Evolutionary conservation across 2,113 vertebrate species (phyloP).

Genomic region (Caracal caracal): DNA sequence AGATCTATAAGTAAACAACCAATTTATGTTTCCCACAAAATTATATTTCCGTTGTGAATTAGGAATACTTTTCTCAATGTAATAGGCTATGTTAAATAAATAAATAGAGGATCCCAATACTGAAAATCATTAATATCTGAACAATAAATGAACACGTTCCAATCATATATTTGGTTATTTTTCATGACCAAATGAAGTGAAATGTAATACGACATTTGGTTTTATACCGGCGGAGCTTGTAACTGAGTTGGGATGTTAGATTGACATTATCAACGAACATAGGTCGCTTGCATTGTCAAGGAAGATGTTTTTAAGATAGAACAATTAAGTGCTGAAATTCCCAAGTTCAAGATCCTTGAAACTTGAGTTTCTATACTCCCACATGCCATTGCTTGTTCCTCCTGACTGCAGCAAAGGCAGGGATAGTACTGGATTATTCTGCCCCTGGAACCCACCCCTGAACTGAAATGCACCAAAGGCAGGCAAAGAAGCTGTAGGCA

Average conservation of each 20-base stretch:
- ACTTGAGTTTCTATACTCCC: neutral
- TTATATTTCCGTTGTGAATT: slow-evolving; percentile 51
- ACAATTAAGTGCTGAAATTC: slow-evolving; percentile 35
- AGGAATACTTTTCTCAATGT: neutral
- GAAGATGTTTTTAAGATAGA: slow-evolving; percentile 39
- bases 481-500: neutral
- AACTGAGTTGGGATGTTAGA: slow-evolving; percentile 5
- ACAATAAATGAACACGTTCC: slow-evolving; percentile 47
- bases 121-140: slow-evolving; percentile 47
- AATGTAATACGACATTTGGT: slow-evolving; percentile 1
- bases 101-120: neutral
- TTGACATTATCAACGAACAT: neutral
- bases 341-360: neutral
- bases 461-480: neutral
- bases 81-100: neutral
- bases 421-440: neutral
- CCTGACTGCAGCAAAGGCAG: neutral
- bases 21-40: neutral
- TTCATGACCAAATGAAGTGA: neutral
- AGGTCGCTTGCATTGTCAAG: slow-evolving; percentile 7
- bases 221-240: neutral
- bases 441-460: neutral
- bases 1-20: neutral
- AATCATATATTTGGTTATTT: neutral
- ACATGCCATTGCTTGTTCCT: neutral